These are phyloP conservation scores for Choreutis nemorana DNA, from an alignment of 2,888 invertebrate genomes.

Conservation along the genomic window DNA sequence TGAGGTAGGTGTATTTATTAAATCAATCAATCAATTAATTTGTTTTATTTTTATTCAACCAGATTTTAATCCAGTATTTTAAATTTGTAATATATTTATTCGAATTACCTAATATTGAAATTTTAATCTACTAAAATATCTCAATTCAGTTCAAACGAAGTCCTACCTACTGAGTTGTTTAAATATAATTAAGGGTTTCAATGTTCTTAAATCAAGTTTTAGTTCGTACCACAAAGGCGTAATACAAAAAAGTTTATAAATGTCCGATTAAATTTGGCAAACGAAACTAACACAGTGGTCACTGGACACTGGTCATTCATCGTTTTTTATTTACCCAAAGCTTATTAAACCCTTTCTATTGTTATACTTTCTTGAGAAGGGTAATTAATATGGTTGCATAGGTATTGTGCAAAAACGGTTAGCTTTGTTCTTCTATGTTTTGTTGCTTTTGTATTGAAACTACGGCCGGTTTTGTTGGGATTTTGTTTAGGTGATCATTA, in stretches of 20 bases:
- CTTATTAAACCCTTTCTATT: constrained; percentile 59
- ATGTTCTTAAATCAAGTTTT: too few relatives aligned
- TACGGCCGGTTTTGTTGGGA: constrained; percentile 32
- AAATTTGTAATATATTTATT: too few relatives aligned
- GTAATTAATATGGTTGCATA: constrained; percentile 62
- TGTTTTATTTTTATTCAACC: too few relatives aligned
- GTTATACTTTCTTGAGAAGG: constrained; percentile 40
- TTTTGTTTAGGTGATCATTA: constrained; percentile 57
- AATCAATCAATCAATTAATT: too few relatives aligned
- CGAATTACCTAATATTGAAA: too few relatives aligned
- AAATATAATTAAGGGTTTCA: too few relatives aligned
- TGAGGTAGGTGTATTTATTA: too few relatives aligned
- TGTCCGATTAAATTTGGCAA: constrained; percentile 43
- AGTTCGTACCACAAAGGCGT: too few relatives aligned
- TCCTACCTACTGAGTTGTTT: too few relatives aligned
- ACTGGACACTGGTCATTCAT: constrained; percentile 46
- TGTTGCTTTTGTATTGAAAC: constrained; percentile 32
- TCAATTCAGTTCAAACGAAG: too few relatives aligned
- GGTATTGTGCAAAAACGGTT: constrained; percentile 51
- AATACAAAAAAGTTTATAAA: constrained; percentile 22
- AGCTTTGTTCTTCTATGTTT: constrained; percentile 46
- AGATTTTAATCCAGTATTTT: too few relatives aligned
- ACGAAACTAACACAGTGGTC: constrained; percentile 20
- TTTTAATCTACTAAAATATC: too few relatives aligned
- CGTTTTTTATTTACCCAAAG: constrained; percentile 55